Conservation (phyloP, 2,113 vertebrate genomes). For the Kobus ellipsiprymnus region DNA sequence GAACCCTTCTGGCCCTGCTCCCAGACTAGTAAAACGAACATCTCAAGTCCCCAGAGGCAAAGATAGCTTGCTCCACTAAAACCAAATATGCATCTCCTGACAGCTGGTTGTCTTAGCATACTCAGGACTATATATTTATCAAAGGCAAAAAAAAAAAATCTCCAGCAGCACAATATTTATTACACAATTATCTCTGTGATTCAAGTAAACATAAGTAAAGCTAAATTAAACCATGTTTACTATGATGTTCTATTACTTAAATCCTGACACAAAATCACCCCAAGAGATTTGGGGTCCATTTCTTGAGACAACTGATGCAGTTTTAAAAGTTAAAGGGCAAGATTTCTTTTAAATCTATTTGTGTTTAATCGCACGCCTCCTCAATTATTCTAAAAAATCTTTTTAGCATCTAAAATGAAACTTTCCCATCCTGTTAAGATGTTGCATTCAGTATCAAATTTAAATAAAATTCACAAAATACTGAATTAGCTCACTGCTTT, state of each 20-base stretch:
- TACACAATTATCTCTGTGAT: conserved; percentile 77
- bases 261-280: conserved; percentile 52
- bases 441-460: neutral
- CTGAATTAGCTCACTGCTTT: neutral
- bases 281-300: conserved; percentile 40
- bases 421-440: neutral
- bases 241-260: conserved; percentile 60
- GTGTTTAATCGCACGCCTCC: neutral
- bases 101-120: conserved; percentile 77
- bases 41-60: conserved; percentile 65
- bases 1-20: conserved; percentile 77
- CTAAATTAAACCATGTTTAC: conserved; percentile 63
- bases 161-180: conserved; percentile 79
- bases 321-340: neutral
- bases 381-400: conserved; percentile 7
- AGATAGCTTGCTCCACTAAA: conserved; percentile 72
- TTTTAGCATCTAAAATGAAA: conserved; percentile 33
- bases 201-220: conserved; percentile 68
- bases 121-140: conserved; percentile 72
- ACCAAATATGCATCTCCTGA: conserved; percentile 72
- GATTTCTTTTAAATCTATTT: conserved; percentile 1
- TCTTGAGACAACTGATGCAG: neutral
- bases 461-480: conserved; percentile 25
- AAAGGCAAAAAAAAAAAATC: conserved; percentile 40
- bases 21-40: conserved; percentile 77